Conservation (phyloP, 2,797 vertebrate species). For the Muscicapa striata region DNA sequence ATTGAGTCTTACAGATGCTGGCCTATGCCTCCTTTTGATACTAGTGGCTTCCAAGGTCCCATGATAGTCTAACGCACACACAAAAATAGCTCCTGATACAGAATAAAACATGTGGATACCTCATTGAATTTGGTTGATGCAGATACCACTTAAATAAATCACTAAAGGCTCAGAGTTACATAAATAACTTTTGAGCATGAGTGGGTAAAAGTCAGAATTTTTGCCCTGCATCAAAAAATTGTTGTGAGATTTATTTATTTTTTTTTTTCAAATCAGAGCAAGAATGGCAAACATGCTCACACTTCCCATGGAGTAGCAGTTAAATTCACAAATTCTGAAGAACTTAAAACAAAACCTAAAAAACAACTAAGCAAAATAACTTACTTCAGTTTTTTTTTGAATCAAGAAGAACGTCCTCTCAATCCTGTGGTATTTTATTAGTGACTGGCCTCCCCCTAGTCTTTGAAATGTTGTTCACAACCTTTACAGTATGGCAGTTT, state of each 20-base stretch:
- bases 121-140: not conserved
- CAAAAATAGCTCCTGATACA: not conserved
- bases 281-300: not conserved
- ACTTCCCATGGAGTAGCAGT: not conserved
- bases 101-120: not conserved
- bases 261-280: not conserved
- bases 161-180: not conserved
- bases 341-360: not conserved
- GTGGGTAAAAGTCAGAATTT: not conserved
- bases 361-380: not conserved
- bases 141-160: not conserved
- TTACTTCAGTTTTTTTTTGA: fast-evolving
- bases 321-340: not conserved
- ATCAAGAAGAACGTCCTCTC: not conserved
- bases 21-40: not conserved
- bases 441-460: not conserved
- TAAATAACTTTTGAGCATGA: not conserved
- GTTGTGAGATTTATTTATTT: not conserved
- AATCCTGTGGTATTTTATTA: not conserved
- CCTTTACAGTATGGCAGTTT: not conserved
- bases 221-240: not conserved
- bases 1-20: not conserved
- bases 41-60: not conserved
- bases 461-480: not conserved
- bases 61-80: not conserved